Evolutionary conservation across 2,888 invertebrate genomes (phyloP).

Genomic region (Hypselothyrea guttata): DNA sequence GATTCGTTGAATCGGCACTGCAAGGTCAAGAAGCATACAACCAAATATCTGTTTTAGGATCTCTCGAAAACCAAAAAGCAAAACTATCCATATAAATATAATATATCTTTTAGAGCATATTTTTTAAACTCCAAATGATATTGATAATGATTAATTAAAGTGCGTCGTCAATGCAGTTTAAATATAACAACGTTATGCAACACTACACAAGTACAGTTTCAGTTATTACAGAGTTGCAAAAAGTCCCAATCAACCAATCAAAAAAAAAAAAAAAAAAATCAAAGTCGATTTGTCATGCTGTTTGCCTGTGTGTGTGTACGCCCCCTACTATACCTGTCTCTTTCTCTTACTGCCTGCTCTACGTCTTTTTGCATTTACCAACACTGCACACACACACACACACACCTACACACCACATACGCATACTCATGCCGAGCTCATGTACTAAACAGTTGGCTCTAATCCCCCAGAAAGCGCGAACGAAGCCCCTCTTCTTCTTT

Average conservation of each 20-base stretch:
- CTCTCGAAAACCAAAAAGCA: background rate
- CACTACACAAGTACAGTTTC: constrained; percentile 7
- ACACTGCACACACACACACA: too few relatives aligned
- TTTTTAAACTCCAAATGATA: constrained; percentile 2
- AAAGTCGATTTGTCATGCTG: constrained; percentile 20
- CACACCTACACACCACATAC: too few relatives aligned
- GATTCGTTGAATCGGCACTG: constrained; percentile 67
- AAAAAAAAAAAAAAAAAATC: constrained; percentile 22
- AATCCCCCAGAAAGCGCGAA: background rate
- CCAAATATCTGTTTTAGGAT: constrained; percentile 69
- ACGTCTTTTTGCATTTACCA: background rate
- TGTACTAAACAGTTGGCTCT: too few relatives aligned
- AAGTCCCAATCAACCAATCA: constrained; percentile 56
- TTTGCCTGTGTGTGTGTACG: constrained; percentile 18
- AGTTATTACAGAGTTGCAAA: constrained; percentile 16
- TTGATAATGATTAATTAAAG: constrained; percentile 30
- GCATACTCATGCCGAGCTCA: too few relatives aligned
- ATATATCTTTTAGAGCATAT: constrained; percentile 26
- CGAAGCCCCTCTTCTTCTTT: constrained; percentile 1
- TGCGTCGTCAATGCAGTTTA: constrained; percentile 4
- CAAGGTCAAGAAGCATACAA: constrained; percentile 65
- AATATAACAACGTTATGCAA: background rate
- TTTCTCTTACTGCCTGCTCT: constrained; percentile 11
- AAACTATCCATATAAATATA: constrained; percentile 8
- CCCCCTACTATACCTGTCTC: constrained; percentile 2